Percentiles rank a stretch among this genome's conserved stretches.
phyloP scores from a whole-genome alignment of 2,113 vertebrate genomes.

The Python bivittatus region DNA sequence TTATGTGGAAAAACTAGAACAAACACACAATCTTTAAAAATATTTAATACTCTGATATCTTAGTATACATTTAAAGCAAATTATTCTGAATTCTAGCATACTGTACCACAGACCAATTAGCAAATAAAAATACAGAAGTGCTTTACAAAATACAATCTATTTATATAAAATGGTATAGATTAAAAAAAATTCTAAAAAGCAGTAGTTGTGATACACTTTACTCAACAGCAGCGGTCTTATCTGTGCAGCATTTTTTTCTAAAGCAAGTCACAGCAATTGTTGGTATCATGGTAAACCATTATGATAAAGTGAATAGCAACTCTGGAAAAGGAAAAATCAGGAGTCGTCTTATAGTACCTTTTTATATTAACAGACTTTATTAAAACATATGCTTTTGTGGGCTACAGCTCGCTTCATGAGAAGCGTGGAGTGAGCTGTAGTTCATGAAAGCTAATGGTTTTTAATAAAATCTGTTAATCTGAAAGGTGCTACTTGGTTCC shows the following conservation, averaged over 20 bases:
- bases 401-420: neutral
- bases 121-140: conserved; percentile 25
- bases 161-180: conserved; percentile 41
- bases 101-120: conserved; percentile 39
- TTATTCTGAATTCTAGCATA: conserved; percentile 46
- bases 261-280: conserved; percentile 41
- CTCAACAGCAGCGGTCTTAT: conserved; percentile 45
- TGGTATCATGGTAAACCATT: conserved; percentile 46
- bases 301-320: conserved; percentile 44
- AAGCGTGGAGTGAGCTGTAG: neutral
- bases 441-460: neutral
- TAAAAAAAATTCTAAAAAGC: conserved; percentile 55
- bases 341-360: neutral
- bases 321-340: conserved; percentile 28
- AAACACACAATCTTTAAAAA: conserved; percentile 22
- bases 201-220: conserved; percentile 51
- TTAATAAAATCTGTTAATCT: neutral
- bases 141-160: conserved; percentile 34
- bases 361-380: neutral
- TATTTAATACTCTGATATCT: conserved; percentile 6
- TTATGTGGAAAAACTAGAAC: conserved; percentile 36
- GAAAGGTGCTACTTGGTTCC: neutral
- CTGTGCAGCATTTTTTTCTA: conserved; percentile 47
- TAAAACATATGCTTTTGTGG: neutral
- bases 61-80: conserved; percentile 39